Evolutionary conservation across 1,140 invertebrate species (phyloP), one percentile per base, ranked within the genome.

Genomic region (Cephus cinctus): DNA sequence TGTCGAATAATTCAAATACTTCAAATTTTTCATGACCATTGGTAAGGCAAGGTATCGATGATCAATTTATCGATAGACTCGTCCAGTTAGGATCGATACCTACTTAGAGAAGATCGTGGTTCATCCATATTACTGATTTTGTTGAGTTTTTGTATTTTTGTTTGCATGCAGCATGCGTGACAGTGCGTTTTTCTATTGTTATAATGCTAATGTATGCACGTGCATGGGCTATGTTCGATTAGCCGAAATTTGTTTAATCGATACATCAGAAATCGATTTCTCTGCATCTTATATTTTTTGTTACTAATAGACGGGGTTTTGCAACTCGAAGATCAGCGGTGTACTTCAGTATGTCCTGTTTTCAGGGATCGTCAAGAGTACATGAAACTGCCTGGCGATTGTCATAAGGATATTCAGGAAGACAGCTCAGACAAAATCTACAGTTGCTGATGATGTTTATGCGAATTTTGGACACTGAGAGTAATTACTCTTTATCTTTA

Each of bases 351-450:
- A 12, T 30, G 11, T 30, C 9, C n/a, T 65, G 63, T 73, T 61
- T 61, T 31, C 71, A 75, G 72, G 58, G 49, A 71, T 54, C 59
- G 59, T 51, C 56, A 49, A 32, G 67, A 70, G 9, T 75, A 75
- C 35, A 19, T 35, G 25, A 50, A 58, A 39, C 60, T 75, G 58
- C 62, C 63, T 32, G 72, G 69, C 41, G 51, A 49, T 35, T 67
- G 64, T 56, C 49, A 66, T 16, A 63, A 40, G 38, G 52, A 61
- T 42, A 31, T 18, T 18, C 46, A 56, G 56, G n/a, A 41, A 41
- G 39, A 23, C 15, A 36, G 19, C 19, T 15, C 34, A 18, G 11
- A 18, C 19, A n/a, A 18, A 36, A 9, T 12, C 9, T 30, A 30
- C 27, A 9, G 12, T 15, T 8, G 14, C 34, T 15, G 34, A 9